A percentile compares a stretch with the other conserved stretches of the same genome.
phyloP scores from a whole-genome alignment of 1,140 invertebrate genomes.

The Ceratosolen solmsi region DNA sequence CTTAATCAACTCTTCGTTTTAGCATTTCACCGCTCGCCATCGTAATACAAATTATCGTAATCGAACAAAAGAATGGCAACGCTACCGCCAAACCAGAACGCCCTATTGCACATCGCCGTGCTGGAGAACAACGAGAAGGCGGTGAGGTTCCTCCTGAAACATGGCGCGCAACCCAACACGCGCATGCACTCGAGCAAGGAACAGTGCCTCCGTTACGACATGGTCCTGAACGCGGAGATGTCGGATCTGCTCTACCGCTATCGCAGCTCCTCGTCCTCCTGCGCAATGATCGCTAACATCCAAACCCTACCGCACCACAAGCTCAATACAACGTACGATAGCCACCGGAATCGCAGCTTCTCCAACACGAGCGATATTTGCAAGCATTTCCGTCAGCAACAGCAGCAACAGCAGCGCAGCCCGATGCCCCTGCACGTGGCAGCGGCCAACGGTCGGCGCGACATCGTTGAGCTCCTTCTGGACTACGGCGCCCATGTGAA shows the following conservation, averaged over 20 bases:
- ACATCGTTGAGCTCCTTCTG: constrained; percentile 81
- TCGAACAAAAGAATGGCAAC: not conserved
- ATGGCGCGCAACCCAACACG: constrained; percentile 22
- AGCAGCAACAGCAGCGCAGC: not conserved
- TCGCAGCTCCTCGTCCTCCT: not conserved
- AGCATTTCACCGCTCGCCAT: no score
- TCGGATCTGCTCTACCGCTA: not conserved
- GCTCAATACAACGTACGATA: not conserved
- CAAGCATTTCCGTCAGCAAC: not conserved
- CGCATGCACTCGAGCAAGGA: not conserved
- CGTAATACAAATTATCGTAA: not conserved
- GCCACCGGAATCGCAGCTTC: not conserved
- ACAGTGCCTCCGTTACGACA: not conserved
- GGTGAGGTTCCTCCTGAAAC: constrained; percentile 31
- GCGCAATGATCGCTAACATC: no score
- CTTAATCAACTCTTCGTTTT: no score
- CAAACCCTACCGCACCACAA: not conserved
- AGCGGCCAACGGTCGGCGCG: constrained; percentile 81
- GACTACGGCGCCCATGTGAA: constrained; percentile 80
- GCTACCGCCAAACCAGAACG: not conserved
- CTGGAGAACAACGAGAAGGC: constrained; percentile 30
- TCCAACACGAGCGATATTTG: not conserved
- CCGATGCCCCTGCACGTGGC: constrained; percentile 79
- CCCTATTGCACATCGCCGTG: constrained; percentile 24
- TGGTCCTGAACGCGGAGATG: not conserved